Evolutionary conservation across 2,888 invertebrate species (phyloP), one percentile per base, ranked within the genome.

Genomic region (Petrolisthes manimaculis): DNA sequence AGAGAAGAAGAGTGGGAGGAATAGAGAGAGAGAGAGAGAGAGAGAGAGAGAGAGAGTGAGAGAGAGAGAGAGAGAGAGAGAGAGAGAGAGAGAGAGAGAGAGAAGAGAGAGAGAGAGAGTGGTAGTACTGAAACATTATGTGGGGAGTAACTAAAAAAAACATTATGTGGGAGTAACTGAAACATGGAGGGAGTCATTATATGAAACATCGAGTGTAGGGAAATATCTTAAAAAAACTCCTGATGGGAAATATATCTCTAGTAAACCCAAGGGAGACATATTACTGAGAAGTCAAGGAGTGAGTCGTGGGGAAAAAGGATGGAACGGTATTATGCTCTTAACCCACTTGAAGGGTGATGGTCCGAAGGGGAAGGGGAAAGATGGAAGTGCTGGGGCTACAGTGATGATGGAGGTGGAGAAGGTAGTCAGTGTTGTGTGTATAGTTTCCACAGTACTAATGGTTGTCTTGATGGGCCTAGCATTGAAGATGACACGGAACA

Each of bases 401-500:
- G 90, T 90, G 51, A 90, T 81, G 12, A 89, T 90, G 9, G 86
- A 18, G 37, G 88, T 86, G 24, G 77, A 67, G 86, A 84, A 91
- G 8, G 91, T 86, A 37, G 91, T 91, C 6, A 89, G 56, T 24
- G 90, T 90, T 51, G 91, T 91, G 78, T 89, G 86, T 56, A 90
- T 84, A 14, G 85, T 85, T 71, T 86, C 89, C n/a, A 88, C 90
- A 61, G 86, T 89, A 51, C 88, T 91, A 61, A 91, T 83, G 71
- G 90, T 90, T 51, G 89, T 90, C 61, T 85, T 86, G 84, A 90
- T 90, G 37, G 91, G 91, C 12, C 89, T 81, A 54, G 91, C 91
- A 77, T 90, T 90, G 84, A 91, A 91, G 81, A 90, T 91, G 74
- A 91, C 91, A 9, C 88, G 54, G 53, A 91, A 83, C 21, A 89